These are phyloP conservation scores for Trichogramma evanescens DNA, from an alignment of 2,888 invertebrate genomes.

Conservation along the genomic window DNA sequence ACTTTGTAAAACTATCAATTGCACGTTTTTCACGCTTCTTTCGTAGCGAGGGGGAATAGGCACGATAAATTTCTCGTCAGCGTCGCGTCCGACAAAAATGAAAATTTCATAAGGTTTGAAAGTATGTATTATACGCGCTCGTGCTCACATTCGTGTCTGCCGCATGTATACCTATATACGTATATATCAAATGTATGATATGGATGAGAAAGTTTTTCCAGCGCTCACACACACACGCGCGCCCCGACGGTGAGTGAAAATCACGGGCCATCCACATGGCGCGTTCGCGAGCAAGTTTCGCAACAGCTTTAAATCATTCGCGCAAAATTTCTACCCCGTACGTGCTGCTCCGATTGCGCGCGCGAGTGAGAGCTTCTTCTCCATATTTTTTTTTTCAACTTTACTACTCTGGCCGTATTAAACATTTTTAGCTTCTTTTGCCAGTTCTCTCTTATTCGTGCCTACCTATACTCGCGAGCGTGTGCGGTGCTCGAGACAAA, in stretches of 20 bases:
- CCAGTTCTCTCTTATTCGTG: too few relatives aligned
- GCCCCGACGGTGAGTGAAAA: not conserved
- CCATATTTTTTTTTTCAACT: not conserved
- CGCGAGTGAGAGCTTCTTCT: conserved; percentile 1
- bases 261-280: conserved; percentile 6
- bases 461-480: too few relatives aligned
- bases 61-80: not conserved
- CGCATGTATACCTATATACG: too few relatives aligned
- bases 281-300: conserved; percentile 15
- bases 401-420: too few relatives aligned
- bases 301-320: conserved; percentile 22
- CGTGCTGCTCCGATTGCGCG: not conserved
- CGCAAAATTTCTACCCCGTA: conserved; percentile 8
- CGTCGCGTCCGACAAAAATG: not conserved
- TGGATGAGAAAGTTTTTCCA: too few relatives aligned
- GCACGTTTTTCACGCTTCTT: not conserved
- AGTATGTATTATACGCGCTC: too few relatives aligned
- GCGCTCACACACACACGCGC: not conserved
- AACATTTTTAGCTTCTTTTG: too few relatives aligned
- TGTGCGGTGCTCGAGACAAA: too few relatives aligned
- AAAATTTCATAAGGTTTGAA: conserved; percentile 13
- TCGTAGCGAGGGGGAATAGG: not conserved
- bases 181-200: too few relatives aligned
- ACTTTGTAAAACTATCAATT: too few relatives aligned
- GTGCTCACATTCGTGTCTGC: too few relatives aligned